Percentiles rank a stretch among this genome's conserved stretches.
Evolutionary conservation across 2,888 invertebrate species (phyloP).

Genomic region (Cyclophora punctaria): DNA sequence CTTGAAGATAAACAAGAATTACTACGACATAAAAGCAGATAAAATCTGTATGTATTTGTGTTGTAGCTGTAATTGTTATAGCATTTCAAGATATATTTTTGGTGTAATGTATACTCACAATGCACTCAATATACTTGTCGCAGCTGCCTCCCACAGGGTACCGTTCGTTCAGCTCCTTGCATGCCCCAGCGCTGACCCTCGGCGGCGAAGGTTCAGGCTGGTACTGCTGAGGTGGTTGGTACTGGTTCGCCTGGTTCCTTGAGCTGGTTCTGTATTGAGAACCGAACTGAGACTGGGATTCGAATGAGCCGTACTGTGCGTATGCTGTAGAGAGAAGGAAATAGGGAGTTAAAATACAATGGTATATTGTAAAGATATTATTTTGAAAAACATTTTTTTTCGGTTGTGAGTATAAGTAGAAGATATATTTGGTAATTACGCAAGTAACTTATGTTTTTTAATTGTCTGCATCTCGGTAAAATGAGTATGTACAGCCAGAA

Average conservation of each 20-base stretch:
- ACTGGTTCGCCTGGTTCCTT: conserved; percentile 17
- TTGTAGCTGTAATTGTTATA: too few species aligned
- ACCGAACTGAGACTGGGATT: conserved; percentile 10
- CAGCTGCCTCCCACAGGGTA: conserved; percentile 81
- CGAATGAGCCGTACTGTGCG: conserved; percentile 32
- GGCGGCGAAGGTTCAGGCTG: conserved; percentile 17
- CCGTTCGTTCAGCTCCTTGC: conserved; percentile 81
- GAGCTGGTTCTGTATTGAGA: conserved; percentile 11
- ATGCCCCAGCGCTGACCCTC: conserved; percentile 41
- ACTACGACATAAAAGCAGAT: too few species aligned
- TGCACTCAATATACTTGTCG: conserved; percentile 83
- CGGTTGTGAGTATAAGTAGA: too few species aligned
- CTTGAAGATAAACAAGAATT: too few species aligned
- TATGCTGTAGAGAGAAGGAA: conserved; percentile 28
- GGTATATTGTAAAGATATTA: too few species aligned
- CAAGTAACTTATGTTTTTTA: too few species aligned
- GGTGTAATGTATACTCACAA: conserved; percentile 44
- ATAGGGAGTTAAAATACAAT: too few species aligned
- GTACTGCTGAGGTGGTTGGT: conserved; percentile 21
- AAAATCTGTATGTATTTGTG: too few species aligned
- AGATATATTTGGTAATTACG: too few species aligned
- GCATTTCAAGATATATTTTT: neutral
- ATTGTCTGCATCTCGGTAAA: too few species aligned
- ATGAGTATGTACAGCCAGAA: too few species aligned
- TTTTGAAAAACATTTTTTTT: too few species aligned